Evolutionary conservation across 2,113 vertebrate species (phyloP).

Genomic region (Paratilapia polleni): DNA sequence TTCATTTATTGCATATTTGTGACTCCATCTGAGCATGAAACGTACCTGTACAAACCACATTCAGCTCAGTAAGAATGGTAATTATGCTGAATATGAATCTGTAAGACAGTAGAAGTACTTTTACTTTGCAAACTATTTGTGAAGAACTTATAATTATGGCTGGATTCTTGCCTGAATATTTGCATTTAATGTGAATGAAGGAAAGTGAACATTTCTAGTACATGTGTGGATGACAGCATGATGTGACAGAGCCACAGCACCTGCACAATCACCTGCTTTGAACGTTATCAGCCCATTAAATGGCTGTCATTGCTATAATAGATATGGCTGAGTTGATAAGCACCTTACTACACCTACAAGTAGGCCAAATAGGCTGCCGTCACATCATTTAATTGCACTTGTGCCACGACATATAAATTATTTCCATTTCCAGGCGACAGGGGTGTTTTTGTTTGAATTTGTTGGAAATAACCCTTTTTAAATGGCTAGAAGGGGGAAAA

Average conservation of each 20-base stretch:
- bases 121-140: conserved; percentile 1
- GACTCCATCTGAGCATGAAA: conserved; percentile 1
- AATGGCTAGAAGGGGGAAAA: not conserved
- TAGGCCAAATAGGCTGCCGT: not conserved
- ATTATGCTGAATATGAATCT: not conserved
- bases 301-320: not conserved
- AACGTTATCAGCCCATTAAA: not conserved
- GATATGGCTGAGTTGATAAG: not conserved
- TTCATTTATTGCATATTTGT: conserved; percentile 1
- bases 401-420: not conserved
- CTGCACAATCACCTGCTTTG: not conserved
- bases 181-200: not conserved
- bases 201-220: not conserved
- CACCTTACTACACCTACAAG: not conserved
- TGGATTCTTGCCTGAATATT: not conserved
- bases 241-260: not conserved
- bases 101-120: not conserved
- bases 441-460: not conserved
- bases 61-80: not conserved
- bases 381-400: not conserved
- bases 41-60: not conserved
- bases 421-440: not conserved
- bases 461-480: no score
- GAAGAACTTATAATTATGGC: not conserved
- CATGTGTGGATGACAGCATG: not conserved